These are phyloP conservation scores for Passer montanus DNA, from an alignment of 2,113 vertebrate genomes.

Conservation along the genomic window DNA sequence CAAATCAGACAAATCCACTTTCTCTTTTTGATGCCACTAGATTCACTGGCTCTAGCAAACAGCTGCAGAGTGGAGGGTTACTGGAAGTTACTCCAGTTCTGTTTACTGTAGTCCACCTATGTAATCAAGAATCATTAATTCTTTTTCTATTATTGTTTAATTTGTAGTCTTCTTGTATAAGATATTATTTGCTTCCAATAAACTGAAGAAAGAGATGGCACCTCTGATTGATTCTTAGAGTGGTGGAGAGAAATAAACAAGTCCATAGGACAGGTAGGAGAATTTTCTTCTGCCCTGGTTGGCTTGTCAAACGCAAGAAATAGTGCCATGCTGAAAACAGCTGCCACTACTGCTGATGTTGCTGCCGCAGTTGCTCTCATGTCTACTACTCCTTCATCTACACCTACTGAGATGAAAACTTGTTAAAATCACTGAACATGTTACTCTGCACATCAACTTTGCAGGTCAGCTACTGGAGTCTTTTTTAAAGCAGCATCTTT, in stretches of 20 bases:
- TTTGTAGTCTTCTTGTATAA: background rate
- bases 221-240: background rate
- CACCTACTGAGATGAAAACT: background rate
- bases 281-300: background rate
- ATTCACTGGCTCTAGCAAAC: background rate
- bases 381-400: background rate
- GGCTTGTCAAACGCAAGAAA: background rate
- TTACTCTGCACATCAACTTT: background rate
- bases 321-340: background rate
- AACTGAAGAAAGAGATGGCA: background rate
- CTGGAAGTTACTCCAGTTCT: background rate
- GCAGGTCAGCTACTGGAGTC: background rate
- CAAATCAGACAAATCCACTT: background rate
- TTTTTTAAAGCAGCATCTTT: background rate
- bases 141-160: background rate
- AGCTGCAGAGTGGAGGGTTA: background rate
- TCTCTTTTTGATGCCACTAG: background rate
- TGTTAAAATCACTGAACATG: background rate
- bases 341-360: background rate
- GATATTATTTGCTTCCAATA: background rate
- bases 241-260: background rate
- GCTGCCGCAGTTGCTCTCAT: background rate
- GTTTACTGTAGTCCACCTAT: background rate
- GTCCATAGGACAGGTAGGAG: background rate
- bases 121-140: background rate